phyloP scores from a whole-genome alignment of 2,797 vertebrate genomes.

The Enteromius radiatus region DNA sequence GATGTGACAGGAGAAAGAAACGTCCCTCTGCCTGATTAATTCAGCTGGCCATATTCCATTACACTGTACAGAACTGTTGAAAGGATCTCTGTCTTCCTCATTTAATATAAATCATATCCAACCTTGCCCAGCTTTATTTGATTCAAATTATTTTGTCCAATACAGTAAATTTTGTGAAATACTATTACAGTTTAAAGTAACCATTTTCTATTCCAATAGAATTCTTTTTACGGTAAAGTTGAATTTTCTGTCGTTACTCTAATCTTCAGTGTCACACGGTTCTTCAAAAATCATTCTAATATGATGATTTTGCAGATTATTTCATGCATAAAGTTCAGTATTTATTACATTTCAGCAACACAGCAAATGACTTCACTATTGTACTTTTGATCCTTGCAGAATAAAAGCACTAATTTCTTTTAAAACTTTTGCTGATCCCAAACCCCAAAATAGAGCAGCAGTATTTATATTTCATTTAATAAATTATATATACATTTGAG shows the following conservation, averaged over 20 bases:
- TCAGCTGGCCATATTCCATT: conserved; percentile 17
- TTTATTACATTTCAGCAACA: background rate
- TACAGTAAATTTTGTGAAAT: background rate
- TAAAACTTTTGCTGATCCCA: background rate
- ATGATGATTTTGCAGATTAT: background rate
- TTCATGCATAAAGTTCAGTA: background rate
- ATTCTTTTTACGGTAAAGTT: background rate
- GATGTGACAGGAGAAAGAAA: conserved; percentile 47
- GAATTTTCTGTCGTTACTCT: background rate
- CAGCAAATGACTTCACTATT: background rate
- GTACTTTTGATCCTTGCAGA: too few relatives aligned
- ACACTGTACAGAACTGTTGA: background rate
- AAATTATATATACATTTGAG: background rate
- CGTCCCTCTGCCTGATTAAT: conserved; percentile 20
- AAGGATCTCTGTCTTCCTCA: conserved; percentile 3
- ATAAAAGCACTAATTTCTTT: background rate
- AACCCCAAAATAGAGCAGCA: background rate
- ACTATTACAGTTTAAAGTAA: background rate
- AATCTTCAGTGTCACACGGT: background rate
- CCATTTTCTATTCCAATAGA: background rate
- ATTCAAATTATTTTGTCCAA: background rate
- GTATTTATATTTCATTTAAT: background rate
- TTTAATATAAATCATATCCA: background rate
- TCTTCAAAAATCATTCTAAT: background rate
- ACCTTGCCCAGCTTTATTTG: background rate